Base-by-base conservation (phyloP, 2,888 invertebrate genomes). In the Pandemis corylana region DNA sequence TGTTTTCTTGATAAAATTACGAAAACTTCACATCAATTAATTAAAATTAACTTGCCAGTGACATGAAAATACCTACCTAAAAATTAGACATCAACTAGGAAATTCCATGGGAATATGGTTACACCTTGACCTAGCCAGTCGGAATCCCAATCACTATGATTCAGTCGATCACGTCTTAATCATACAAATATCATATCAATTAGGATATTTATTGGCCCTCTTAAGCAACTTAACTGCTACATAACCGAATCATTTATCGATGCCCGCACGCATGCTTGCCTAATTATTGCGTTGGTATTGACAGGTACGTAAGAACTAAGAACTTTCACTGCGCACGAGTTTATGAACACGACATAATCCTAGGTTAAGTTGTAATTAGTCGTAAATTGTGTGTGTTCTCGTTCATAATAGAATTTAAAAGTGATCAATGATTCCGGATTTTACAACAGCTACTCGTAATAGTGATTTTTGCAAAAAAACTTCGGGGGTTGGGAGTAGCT, bases 261-360 rank as follows among this genome's bases (percentile, higher is more conserved):
- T 80, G 82, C 81, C 81, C 76, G 82, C 85, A 87, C 83, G 87
- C 83, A 81, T 80, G 78, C 76, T 81, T 81, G 77, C 75, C 78
- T 78, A 76, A 76, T 76, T 77, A 71, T 78, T 76, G 71, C 77
- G 67, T 20, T 68, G 42, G 41, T 66, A 66, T 71, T 75, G 71
- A 71, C 65, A 67, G 78, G 78, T 77, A 80, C 80, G 78, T 77
- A 79, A 78, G 49, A 74, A 67, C 68, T 28, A 20, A 46, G 61
- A 77, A 88, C 89, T 90, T 90, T 90, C 89, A 86, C 89, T 87
- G 83, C 59, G 68, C 73, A 65, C 65, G 73, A 74, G 56, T 46
- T 56, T 66, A 53, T 73, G 61, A 53, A 66, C 69, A 51, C 66
- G 71, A 68, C 46, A 72, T 72, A 51, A 72, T 72, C 69, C 51